Evolutionary conservation across 2,113 vertebrate species (phyloP).

Genomic region (Meriones unguiculatus): DNA sequence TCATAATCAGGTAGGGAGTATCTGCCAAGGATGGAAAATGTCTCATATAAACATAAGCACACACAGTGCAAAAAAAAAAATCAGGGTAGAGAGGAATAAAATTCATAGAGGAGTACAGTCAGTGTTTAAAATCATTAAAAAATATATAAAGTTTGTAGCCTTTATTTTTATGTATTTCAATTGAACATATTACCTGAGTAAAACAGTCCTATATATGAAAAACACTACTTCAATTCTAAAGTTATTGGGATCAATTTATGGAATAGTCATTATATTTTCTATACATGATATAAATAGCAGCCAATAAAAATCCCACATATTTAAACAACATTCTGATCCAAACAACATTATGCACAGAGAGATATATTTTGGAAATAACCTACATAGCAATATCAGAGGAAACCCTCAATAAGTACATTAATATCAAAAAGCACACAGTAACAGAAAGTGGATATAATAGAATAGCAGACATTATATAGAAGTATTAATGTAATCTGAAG

Average conservation of each 20-base stretch:
- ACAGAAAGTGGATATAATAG: neutral
- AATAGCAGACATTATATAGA: neutral
- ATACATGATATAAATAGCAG: neutral
- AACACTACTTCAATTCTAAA: neutral
- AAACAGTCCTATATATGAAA: neutral
- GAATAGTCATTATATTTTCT: neutral
- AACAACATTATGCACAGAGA: neutral
- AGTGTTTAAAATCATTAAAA: neutral
- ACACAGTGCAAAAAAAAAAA: neutral
- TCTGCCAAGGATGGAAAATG: neutral
- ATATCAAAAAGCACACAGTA: neutral
- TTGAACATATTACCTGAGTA: neutral
- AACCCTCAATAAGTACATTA: neutral
- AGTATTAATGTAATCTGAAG: neutral
- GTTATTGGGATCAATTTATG: no score
- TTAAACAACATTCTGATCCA: neutral
- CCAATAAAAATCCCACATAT: neutral
- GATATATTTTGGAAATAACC: neutral
- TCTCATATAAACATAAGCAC: neutral
- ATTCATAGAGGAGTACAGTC: neutral
- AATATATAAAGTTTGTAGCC: neutral
- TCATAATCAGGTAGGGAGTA: neutral
- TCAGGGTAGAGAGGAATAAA: neutral
- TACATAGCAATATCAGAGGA: neutral
- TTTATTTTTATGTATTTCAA: neutral